Conservation (phyloP, 2,888 invertebrate species). For the Oligia latruncula region DNA sequence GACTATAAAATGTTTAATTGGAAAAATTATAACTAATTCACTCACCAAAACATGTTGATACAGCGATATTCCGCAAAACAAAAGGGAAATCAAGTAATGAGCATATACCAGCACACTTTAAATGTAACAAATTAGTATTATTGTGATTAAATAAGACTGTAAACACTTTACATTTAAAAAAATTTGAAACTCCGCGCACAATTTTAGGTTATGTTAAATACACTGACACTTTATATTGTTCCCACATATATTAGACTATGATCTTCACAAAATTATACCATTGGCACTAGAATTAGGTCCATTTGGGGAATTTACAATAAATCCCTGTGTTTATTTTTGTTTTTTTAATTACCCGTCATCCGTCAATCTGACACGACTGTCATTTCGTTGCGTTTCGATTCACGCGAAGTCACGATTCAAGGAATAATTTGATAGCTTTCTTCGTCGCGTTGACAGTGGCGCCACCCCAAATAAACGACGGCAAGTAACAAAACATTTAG, state of each 20-base stretch:
- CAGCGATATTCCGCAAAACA: constrained; percentile 7
- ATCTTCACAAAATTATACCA: constrained; percentile 1
- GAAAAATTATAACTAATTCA: constrained; percentile 7
- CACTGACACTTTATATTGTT: constrained; percentile 23
- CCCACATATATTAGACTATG: neutral
- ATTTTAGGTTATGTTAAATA: constrained; percentile 64
- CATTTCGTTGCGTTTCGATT: constrained; percentile 50
- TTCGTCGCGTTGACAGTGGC: constrained; percentile 5
- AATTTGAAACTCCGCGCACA: constrained; percentile 48
- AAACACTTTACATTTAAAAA: constrained; percentile 22
- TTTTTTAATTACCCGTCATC: constrained; percentile 53
- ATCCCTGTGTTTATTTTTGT: constrained; percentile 60
- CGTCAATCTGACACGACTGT: constrained; percentile 61
- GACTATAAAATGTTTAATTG: neutral
- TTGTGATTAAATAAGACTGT: neutral
- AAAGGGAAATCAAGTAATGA: neutral
- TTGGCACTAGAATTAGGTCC: neutral
- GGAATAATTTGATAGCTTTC: neutral
- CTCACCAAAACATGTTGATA: constrained; percentile 51
- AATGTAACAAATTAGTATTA: neutral
- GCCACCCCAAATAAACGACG: constrained; percentile 13
- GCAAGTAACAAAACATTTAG: neutral
- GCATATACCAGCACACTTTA: neutral
- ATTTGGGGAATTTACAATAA: neutral
- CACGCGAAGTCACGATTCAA: neutral